phyloP scores from a whole-genome alignment of 2,888 invertebrate species.

The Drosophila mercatorum region DNA sequence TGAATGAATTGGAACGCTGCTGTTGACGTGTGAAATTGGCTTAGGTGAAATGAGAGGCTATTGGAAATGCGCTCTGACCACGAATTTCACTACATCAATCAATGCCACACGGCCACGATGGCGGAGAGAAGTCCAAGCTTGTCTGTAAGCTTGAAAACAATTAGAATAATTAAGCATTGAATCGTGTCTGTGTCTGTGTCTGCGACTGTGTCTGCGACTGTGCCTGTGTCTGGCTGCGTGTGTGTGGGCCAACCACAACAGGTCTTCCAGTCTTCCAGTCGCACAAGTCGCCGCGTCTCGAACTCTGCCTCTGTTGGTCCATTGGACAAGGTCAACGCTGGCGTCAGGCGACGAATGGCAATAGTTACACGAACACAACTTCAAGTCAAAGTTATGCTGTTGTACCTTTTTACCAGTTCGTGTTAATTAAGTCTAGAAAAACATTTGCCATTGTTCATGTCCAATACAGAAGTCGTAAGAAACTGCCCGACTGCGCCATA shows the following conservation, averaged over 20 bases:
- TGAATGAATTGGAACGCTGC: not conserved
- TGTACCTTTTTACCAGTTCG: constrained; percentile 56
- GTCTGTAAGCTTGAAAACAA: constrained; percentile 51
- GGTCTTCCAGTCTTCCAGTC: constrained; percentile 10
- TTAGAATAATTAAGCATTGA: constrained; percentile 68
- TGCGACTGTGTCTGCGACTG: not conserved
- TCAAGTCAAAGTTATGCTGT: constrained; percentile 26
- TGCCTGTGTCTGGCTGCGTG: constrained; percentile 6
- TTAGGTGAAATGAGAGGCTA: constrained; percentile 42
- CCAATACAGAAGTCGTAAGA: constrained; percentile 23
- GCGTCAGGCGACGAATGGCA: constrained; percentile 34
- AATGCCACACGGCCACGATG: constrained; percentile 55
- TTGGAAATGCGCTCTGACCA: no score
- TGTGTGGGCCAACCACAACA: constrained; percentile 10
- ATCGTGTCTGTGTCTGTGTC: not conserved
- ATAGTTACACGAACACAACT: constrained; percentile 25
- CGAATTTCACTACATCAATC: constrained; percentile 60
- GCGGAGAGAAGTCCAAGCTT: constrained; percentile 14
- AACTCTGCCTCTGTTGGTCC: constrained; percentile 27
- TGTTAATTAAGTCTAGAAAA: constrained; percentile 66
- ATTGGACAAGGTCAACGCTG: constrained; percentile 57
- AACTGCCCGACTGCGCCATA: not conserved
- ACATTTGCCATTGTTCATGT: constrained; percentile 57
- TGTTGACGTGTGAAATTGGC: constrained; percentile 28
- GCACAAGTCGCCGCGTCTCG: not conserved